Base-by-base conservation (phyloP, 37 sponge, comb jelly and placozoan species). In the Bolinopsis microptera region DNA sequence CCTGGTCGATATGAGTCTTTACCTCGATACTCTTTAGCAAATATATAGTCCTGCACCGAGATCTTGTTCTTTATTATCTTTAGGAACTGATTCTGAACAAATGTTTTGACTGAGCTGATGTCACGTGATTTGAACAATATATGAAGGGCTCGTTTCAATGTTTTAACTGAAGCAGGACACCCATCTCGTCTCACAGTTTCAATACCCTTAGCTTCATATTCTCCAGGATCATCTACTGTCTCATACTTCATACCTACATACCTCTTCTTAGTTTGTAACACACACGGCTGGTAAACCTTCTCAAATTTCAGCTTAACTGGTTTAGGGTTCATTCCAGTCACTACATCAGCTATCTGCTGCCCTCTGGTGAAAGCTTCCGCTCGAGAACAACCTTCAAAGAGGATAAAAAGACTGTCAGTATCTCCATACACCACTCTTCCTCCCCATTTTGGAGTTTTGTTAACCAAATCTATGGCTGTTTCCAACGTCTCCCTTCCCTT, bases 21-120 rank as follows among this genome's bases (percentile, higher is more conserved):
- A 18, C 98, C 98, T n/a, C 98, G 94, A 94, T 96, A 98, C 69
- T 98, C 98, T 69, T 95, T 96, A 37, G 98, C 98, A 92, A 98
- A 95, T 26, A 76, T 95, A 86, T 92, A 95, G 77, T 98, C 97
- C 32, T 94, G 94, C 40, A 96, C 25, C 30, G 94, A 69, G 28
- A 95, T 94, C 28, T 38, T 35, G 37, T 88, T 96, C 22, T 93
- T 77, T 31, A 95, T 69, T 26, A 98, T 68, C 75, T 97, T 97
- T 22, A 68, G 92, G 37, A 93, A 95, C 94, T 98, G 98, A 3
- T 92, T 83, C 92, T 95, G 94, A 8, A 98, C 95, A 74, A 96
- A 98, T 22, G 26, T 76, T 93, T 96, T 96, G 38, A 96, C 95
- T 28, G 38, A 70, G 24, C 96, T 95, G 32, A 97, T 40, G 41